phyloP scores from a whole-genome alignment of 2,888 invertebrate species.

The Drosophila borealis region DNA sequence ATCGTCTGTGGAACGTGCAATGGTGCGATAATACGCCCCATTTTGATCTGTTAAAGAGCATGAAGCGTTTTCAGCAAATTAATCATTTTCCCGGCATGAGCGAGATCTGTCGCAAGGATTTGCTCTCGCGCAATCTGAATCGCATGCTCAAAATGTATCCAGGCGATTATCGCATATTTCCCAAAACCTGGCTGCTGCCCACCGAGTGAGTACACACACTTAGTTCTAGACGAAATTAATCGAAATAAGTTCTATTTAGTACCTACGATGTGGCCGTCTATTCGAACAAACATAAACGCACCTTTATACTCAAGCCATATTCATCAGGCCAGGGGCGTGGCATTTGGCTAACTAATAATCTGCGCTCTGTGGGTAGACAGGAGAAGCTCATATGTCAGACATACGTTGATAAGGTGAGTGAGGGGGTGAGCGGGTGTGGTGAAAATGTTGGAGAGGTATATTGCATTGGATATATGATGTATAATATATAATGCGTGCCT shows the following conservation, averaged over 20 bases:
- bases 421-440: too few relatives aligned
- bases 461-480: too few relatives aligned
- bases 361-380: constrained; percentile 85
- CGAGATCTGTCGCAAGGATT: constrained; percentile 95
- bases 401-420: constrained; percentile 85
- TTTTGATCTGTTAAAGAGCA: constrained; percentile 94
- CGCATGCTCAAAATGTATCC: constrained; percentile 95
- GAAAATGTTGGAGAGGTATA: too few relatives aligned
- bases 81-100: constrained; percentile 97
- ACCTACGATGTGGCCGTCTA: constrained; percentile 46
- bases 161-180: constrained; percentile 95
- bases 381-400: constrained; percentile 95
- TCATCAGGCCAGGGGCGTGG: constrained; percentile 94
- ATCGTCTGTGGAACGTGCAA: constrained; percentile 94
- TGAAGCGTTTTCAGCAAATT: constrained; percentile 96
- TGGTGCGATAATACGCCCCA: constrained; percentile 94
- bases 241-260: not conserved
- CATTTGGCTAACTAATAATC: constrained; percentile 93
- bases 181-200: constrained; percentile 97
- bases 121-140: constrained; percentile 94
- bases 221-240: too few relatives aligned
- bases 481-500: too few relatives aligned
- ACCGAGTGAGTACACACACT: constrained; percentile 89
- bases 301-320: constrained; percentile 96
- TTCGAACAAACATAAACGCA: constrained; percentile 86